Evolutionary conservation across 2,113 vertebrate species (phyloP), one percentile per base, ranked within the genome.

Genomic region (Nycticorax nycticorax): DNA sequence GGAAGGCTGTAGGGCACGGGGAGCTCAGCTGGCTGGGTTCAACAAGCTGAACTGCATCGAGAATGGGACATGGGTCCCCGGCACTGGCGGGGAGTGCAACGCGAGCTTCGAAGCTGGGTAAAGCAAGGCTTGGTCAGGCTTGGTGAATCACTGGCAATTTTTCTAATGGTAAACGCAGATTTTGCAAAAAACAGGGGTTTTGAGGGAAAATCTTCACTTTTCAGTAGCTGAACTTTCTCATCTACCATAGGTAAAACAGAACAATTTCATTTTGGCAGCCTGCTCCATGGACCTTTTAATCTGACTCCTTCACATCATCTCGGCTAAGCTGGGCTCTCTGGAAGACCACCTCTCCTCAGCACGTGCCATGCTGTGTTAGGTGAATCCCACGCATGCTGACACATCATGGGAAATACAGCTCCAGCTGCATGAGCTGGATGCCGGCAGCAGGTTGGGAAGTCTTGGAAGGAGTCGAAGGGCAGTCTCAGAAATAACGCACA

Each of bases 21-120:
- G 50, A 88, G 32, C 39, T 80, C 14, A 9, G 10, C 32, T 53
- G 64, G 67, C 30, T 3, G 2, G 13, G 57, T 37, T 43, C 60
- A 67, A 69, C 43, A 66, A 41, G 57, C 32, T 27, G 41, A 89
- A 84, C 39, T 35, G 43, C 59, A 74, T 4, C 1, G 2, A 81
- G 68, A 60, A 43, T 7, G n/a, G 26, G 30, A 57, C 56, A n/a
- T 0, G 0, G 12, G 32, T 68, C 50, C 47, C 55, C 69, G 1
- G 45, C 37, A 88, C 15, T 45, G 32, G 23, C 5, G 10, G 45
- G 64, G 48, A 81, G 52, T 24, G 33, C 32, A 39, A 33, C 0
- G 1, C 39, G 33, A 66, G 47, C n/a, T 84, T 3, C 71, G 60
- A 21, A 86, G 64, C 35, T n/a, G 45, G 60, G 37, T 73, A 57